Evolutionary conservation across 1,140 invertebrate species (phyloP), one percentile per base, ranked within the genome.

Genomic region (Psix sp.): DNA sequence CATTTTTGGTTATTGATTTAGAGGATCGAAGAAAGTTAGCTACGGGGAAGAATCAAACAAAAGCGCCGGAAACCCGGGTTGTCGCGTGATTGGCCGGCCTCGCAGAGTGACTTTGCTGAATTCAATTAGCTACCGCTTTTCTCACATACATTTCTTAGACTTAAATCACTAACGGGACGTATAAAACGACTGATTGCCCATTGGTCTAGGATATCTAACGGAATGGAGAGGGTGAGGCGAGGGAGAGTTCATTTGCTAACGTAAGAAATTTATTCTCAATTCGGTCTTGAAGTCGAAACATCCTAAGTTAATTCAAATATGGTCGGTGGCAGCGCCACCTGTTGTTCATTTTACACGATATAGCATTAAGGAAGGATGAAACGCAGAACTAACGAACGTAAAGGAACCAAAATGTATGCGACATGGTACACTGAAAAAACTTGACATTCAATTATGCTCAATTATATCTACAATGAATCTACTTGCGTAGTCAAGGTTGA

Each of bases 31-130:
- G 26, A 33, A 35, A 33, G 48, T 35, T 65, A 40, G 43, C n/a
- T 52, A 35, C 31, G 15, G 21, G 29, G 16, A 26, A 21, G 33
- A 40, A 31, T 43, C 49, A 66, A 66, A 66, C 40, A 14, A 56
- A 66, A 54, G 60, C 48, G 40, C 60, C 60, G 60, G 60, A 45
- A 54, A 36, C 38, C 60, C 60, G 60, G 60, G 29, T 65, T 65
- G 60, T 65, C 60, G 48, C 40, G 38, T 63, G 26, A 51, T 35
- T 63, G 21, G 38, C 57, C 9, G 14, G 26, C 0, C 33, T 13
- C 4, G 5, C n/a, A 10, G 9, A 24, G 4, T 9, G 4, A 24
- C 9, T 24, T 24, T 24, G 21, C 9, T n/a, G 15, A 14, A 17
- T 16, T 31, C 15, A 31, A 31, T 54, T 54, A 42, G 3, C 38